These are phyloP conservation scores for Probosciger aterrimus DNA, from an alignment of 2,113 vertebrate genomes.

Conservation along the genomic window DNA sequence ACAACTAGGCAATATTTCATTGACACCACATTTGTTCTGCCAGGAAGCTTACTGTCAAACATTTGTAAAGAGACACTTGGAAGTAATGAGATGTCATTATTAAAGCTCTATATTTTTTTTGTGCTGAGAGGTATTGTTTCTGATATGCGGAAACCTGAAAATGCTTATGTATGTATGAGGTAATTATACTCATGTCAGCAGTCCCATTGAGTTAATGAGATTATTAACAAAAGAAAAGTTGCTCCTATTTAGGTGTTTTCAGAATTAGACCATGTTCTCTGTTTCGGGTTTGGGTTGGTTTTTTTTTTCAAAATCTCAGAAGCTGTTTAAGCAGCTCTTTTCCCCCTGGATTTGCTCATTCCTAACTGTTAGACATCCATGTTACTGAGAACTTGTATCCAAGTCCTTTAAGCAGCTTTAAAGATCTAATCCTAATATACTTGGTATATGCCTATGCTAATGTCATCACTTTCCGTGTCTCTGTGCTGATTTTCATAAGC, in stretches of 20 bases:
- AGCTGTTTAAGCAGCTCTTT: background rate
- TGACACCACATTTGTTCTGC: background rate
- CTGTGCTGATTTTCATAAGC: background rate
- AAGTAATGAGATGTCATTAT: constrained; percentile 39
- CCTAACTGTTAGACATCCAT: background rate
- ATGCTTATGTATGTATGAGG: background rate
- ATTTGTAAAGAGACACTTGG: background rate
- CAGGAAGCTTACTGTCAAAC: background rate
- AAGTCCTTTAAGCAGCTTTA: constrained; percentile 37
- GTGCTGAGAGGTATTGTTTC: background rate
- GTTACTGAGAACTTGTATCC: background rate
- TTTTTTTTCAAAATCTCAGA: background rate
- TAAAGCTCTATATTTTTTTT: background rate
- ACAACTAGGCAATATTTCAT: background rate
- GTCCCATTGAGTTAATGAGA: constrained; percentile 26
- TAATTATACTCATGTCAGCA: constrained; percentile 33
- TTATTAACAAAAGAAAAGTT: constrained; percentile 30
- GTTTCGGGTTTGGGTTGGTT: background rate
- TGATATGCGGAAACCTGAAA: background rate
- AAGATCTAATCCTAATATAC: background rate
- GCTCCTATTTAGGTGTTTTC: background rate
- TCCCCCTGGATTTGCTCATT: background rate
- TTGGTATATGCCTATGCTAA: background rate
- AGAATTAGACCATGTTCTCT: background rate
- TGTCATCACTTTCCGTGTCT: background rate